Base-by-base conservation (phyloP, 2,113 vertebrate genomes). In the Rhynchomys soricoides region DNA sequence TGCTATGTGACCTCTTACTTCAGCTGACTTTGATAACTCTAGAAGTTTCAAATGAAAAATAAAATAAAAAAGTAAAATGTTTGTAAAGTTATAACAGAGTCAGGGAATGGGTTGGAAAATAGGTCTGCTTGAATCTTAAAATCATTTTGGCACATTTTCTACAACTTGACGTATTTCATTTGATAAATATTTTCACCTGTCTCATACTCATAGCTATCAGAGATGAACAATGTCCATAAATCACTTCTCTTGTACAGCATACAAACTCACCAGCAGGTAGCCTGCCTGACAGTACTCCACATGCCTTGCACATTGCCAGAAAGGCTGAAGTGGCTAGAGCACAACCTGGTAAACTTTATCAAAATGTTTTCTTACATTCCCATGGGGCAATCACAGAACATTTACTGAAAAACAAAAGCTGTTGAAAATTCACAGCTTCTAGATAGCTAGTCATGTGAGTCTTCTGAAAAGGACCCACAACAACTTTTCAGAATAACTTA, bases 401-500 rank as follows among this genome's bases (percentile, higher is more conserved):
- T 13, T 66, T 91, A 57, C 75, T 50, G 88, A 68, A 85, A 86
- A 68, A 89, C 34, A 92, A 74, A 91, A 93, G 43, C 29, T 29
- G 48, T 86, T 93, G 40, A 66, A 92, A 90, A 86, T 16, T 43
- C 57, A 62, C 24, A 43, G 81, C n/a, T 79, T 78, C 87, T 94
- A 90, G 55, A 77, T 78, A n/a, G 24, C 34, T 73, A 77, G 66
- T 45, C 71, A 71, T 7, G 68, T 26, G 13, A n/a, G 22, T 90
- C 82, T 95, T 82, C 86, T 90, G 45, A 15, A 29, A 92, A 95
- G 71, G 29, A 68, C 70, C 70, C 26, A 26, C 31, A 43, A n/a
- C 31, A 50, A 29, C 48, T 59, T 40, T 82, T 96, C 57, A 92
- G 95, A 57, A 66, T 91, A 97, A 96, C 94, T 97, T 94, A 97